Base-by-base conservation (phyloP, 2,888 invertebrate species). In the Mythimna vitellina region DNA sequence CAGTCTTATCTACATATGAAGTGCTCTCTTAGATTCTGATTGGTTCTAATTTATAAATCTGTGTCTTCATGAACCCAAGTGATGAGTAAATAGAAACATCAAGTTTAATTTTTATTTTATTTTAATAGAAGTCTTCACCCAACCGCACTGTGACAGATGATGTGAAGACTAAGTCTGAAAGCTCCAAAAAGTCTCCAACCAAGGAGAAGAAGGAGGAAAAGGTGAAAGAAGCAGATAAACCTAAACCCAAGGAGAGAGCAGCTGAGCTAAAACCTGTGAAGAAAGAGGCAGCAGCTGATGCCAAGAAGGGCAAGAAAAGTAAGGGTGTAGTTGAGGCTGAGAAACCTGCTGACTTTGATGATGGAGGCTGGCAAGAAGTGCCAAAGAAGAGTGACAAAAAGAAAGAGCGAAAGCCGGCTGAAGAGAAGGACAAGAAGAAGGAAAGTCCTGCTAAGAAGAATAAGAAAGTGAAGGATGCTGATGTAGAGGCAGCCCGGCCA, bases 291-390 rank as follows among this genome's bases (percentile, higher is more conserved):
- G 80, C 88, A 29, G 80, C 84, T 73, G 95, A 96, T 60, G 64
- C 35, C 0, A 97, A 97, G 88, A 97, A 97, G 79, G 97, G 96
- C 83, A 97, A 97, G 90, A 97, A 97, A 87, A 90, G 93, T 60
- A 97, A 97, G 91, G 87, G 87, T 72, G 95, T 96, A 83, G 91
- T 91, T 76, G 95, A 96, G 65, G 93, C 96, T 78, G 97, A 97
- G 85, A 98, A 98, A 89, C 97, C 98, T 14, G 96, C 97, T 58
- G 97, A 97, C 87, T 97, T 97, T 92, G 98, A 98, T 92, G 98
- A 98, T 85, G 98, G 97, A 60, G 97, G 97, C 65, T 98, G 98
- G 98, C 97, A 98, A 94, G 97, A 96, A 84, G 97, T 98, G 83
- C 94, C 97, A 77, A 96, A 97, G 88, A 96, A 97, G 92, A 96